Conservation (phyloP, 2,888 invertebrate genomes). For the Oegoconia quadripuncta region DNA sequence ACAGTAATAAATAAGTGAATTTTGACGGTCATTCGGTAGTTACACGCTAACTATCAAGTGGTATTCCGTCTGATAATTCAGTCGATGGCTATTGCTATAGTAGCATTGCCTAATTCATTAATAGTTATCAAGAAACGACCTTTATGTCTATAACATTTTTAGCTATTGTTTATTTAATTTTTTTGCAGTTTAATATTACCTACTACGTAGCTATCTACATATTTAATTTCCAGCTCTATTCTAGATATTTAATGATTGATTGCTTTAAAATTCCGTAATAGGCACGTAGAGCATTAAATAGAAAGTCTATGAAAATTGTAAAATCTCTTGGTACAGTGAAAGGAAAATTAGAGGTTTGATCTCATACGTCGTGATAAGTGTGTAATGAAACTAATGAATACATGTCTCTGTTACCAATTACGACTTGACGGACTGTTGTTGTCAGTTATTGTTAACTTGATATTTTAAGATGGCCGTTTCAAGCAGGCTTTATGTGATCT, state of each 20-base stretch:
- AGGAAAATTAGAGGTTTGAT: constrained; percentile 57
- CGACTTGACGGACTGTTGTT: constrained; percentile 2
- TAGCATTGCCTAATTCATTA: too few relatives aligned
- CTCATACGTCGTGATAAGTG: constrained; percentile 45
- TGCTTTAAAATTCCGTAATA: constrained; percentile 45
- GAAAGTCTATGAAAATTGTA: constrained; percentile 65
- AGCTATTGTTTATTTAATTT: background rate
- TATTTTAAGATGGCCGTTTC: too few relatives aligned
- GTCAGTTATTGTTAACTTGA: background rate
- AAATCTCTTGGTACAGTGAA: constrained; percentile 58
- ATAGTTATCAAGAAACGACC: background rate
- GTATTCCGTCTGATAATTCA: constrained; percentile 17
- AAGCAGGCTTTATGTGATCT: too few relatives aligned
- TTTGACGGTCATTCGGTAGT: constrained; percentile 26
- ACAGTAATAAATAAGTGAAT: constrained; percentile 16
- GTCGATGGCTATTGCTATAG: constrained; percentile 2
- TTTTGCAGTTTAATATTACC: background rate
- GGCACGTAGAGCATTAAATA: constrained; percentile 60
- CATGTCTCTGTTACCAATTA: too few relatives aligned
- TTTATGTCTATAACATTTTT: background rate
- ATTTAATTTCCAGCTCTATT: background rate
- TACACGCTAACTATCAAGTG: constrained; percentile 9
- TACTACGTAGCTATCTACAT: background rate
- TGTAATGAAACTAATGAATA: constrained; percentile 32
- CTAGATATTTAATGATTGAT: constrained; percentile 18